These are phyloP conservation scores for Chaenogobius annularis DNA, from an alignment of 2,113 vertebrate genomes.

Conservation along the genomic window DNA sequence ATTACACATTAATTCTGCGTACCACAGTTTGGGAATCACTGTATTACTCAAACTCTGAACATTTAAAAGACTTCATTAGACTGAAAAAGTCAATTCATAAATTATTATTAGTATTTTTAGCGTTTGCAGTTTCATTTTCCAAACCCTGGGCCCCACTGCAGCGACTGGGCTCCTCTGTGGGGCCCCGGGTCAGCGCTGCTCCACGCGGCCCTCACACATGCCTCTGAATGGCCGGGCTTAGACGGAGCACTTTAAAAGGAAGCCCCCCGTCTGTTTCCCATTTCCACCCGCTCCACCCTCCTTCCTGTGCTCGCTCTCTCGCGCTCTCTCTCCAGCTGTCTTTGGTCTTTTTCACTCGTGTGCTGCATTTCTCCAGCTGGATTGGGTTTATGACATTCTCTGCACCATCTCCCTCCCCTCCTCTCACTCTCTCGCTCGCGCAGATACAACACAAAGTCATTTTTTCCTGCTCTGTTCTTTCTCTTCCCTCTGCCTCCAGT, in stretches of 20 bases:
- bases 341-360: conserved; percentile 88
- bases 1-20: no score
- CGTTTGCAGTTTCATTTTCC: no score
- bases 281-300: conserved; percentile 67
- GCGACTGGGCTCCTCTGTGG: conserved; percentile 53
- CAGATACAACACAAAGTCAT: conserved; percentile 52
- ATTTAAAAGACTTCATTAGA: no score
- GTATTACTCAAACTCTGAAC: no score
- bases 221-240: conserved; percentile 76
- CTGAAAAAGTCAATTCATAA: no score
- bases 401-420: conserved; percentile 77
- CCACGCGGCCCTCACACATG: conserved; percentile 78
- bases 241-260: conserved; percentile 80
- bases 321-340: conserved; percentile 81
- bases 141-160: no score
- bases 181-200: conserved; percentile 71
- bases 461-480: conserved; percentile 71
- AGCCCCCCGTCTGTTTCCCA: conserved; percentile 83
- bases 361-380: conserved; percentile 86
- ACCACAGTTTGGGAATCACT: no score
- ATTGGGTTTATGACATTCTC: conserved; percentile 90
- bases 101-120: no score
- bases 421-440: not conserved
- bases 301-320: conserved; percentile 52
- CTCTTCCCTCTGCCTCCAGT: conserved; percentile 53